Evolutionary conservation across 2,797 vertebrate species (phyloP).

Genomic region (Tiaroga cobitis): DNA sequence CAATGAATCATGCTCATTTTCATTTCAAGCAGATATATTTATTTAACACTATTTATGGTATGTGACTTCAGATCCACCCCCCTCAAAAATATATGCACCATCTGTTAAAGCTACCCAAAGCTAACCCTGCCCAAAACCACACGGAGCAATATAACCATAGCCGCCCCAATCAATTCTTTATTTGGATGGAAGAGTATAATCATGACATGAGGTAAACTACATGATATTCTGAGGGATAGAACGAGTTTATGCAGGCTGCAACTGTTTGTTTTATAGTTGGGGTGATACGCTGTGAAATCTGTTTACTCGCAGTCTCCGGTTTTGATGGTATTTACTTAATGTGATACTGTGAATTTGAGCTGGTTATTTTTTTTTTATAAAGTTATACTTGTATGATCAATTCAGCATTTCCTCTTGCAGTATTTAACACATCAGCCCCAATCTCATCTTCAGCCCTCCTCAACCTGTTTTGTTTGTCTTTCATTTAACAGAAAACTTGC

Average conservation of each 20-base stretch:
- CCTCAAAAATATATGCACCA: slow-evolving; percentile 58
- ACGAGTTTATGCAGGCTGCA: background rate
- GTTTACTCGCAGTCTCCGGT: background rate
- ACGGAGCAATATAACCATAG: slow-evolving; percentile 67
- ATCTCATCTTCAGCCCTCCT: background rate
- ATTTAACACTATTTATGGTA: slow-evolving; percentile 59
- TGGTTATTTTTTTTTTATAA: background rate
- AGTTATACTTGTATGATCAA: background rate
- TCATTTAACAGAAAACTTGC: background rate
- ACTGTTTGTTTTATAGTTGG: slow-evolving; percentile 18
- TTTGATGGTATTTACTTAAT: slow-evolving; percentile 13
- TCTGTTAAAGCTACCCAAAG: slow-evolving; percentile 69
- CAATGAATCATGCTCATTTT: slow-evolving; percentile 32
- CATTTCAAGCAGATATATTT: slow-evolving; percentile 60
- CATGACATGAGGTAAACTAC: slow-evolving; percentile 38
- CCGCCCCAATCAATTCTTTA: slow-evolving; percentile 70
- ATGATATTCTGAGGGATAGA: slow-evolving; percentile 12
- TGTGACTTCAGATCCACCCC: slow-evolving; percentile 58
- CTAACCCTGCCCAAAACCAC: slow-evolving; percentile 59
- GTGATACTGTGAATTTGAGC: background rate
- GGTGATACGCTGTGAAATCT: background rate
- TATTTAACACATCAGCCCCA: background rate
- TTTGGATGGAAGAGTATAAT: slow-evolving; percentile 67
- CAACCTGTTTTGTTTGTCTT: background rate
- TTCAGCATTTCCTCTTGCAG: background rate